Evolutionary conservation across 2,888 invertebrate genomes (phyloP).

Genomic region (Penaeus monodon): DNA sequence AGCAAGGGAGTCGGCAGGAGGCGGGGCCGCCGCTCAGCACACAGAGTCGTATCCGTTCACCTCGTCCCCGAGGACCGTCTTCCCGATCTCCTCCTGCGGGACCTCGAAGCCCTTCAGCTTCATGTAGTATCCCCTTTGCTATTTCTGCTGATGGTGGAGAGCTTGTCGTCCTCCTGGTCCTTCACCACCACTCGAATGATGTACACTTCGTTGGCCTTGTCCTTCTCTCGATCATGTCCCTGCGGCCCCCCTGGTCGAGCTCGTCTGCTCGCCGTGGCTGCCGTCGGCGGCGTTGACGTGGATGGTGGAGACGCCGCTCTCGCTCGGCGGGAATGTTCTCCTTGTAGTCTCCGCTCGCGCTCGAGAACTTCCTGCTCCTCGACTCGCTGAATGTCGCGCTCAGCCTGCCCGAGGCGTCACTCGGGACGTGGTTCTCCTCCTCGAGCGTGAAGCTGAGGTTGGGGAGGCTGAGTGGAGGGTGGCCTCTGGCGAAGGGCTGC

Average conservation of each 20-base stretch:
- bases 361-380: too few relatives aligned
- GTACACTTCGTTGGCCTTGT: constrained; percentile 48
- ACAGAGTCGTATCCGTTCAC: constrained; percentile 39
- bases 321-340: constrained; percentile 1
- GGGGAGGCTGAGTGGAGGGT: too few relatives aligned
- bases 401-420: too few relatives aligned
- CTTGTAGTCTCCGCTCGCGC: too few relatives aligned
- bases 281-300: constrained; percentile 3
- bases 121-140: constrained; percentile 54
- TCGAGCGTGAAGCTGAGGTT: too few relatives aligned
- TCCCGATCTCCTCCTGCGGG: constrained; percentile 42
- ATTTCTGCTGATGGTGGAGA: constrained; percentile 49
- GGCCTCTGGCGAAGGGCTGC: too few relatives aligned
- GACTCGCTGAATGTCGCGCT: too few relatives aligned
- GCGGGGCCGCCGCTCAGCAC: not conserved
- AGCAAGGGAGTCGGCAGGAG: too few relatives aligned
- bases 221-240: constrained; percentile 37
- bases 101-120: constrained; percentile 52
- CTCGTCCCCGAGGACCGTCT: constrained; percentile 9
- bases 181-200: constrained; percentile 44
- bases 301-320: constrained; percentile 17
- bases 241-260: not conserved
- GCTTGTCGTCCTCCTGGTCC: constrained; percentile 42
- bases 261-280: not conserved
- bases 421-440: too few relatives aligned